Conservation (phyloP, 2,113 vertebrate species). For the Prinia subflava region DNA sequence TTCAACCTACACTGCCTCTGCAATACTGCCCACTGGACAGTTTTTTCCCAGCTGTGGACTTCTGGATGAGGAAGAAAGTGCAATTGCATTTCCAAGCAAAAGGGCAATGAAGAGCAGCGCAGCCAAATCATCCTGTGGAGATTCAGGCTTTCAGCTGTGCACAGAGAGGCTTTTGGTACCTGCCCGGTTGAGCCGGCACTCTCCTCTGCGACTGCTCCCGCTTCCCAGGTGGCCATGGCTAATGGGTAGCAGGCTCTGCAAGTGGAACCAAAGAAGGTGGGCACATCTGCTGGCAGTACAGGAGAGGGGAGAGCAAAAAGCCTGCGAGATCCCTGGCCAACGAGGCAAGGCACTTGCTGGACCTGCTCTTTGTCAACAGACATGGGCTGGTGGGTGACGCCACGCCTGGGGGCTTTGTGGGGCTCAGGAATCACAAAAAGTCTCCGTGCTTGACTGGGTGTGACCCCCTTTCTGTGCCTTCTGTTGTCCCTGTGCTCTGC, state of each 20-base stretch:
- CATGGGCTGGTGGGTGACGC: neutral
- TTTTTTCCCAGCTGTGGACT: accelerated
- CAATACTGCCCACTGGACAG: accelerated
- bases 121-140: neutral
- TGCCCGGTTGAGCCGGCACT: accelerated
- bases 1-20: neutral
- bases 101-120: neutral
- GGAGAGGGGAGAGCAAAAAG: neutral
- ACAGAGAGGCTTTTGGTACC: neutral
- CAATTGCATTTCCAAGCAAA: too few species aligned
- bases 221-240: neutral
- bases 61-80: neutral
- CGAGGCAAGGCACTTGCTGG: neutral
- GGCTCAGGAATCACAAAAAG: neutral
- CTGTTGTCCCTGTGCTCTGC: neutral
- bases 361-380: neutral
- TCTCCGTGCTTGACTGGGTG: neutral
- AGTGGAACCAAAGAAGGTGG: neutral
- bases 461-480: neutral
- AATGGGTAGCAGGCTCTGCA: neutral
- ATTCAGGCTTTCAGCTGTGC: too few species aligned
- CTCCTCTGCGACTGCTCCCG: neutral
- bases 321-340: neutral
- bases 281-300: neutral
- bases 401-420: neutral